phyloP scores from a whole-genome alignment of 2,113 vertebrate genomes.

The Rhea pennata region DNA sequence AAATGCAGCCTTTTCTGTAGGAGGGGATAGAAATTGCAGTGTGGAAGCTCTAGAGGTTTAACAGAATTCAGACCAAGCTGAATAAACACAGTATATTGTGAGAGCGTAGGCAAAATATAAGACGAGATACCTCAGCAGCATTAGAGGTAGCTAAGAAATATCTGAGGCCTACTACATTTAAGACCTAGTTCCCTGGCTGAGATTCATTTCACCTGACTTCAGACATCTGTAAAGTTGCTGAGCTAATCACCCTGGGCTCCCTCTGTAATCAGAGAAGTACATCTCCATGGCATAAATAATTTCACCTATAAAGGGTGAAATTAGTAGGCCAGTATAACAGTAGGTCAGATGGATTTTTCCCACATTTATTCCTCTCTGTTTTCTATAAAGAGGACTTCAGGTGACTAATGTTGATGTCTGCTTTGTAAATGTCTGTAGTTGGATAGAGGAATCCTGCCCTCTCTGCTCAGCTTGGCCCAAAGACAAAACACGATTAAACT shows the following conservation, averaged over 20 bases:
- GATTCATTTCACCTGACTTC: neutral
- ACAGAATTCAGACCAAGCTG: neutral
- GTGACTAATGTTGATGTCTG: neutral
- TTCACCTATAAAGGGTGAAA: neutral
- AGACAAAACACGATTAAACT: neutral
- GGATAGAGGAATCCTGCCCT: neutral
- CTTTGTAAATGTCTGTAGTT: neutral
- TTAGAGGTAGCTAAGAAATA: neutral
- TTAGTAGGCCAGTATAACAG: neutral
- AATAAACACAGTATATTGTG: neutral
- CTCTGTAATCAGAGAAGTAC: neutral
- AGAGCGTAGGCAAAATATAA: neutral
- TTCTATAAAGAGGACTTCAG: neutral
- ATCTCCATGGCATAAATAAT: neutral
- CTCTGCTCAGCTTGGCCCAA: neutral
- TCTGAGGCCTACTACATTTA: accelerated
- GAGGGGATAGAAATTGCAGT: neutral
- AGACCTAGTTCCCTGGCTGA: neutral
- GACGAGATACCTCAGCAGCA: neutral
- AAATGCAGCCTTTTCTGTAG: neutral
- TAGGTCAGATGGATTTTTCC: constrained; percentile 27
- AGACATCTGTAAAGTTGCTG: neutral
- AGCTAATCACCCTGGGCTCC: neutral
- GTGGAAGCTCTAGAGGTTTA: neutral
- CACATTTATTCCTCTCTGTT: neutral